Base-by-base conservation (phyloP, 2,888 invertebrate genomes). In the Amphipyra berbera region DNA sequence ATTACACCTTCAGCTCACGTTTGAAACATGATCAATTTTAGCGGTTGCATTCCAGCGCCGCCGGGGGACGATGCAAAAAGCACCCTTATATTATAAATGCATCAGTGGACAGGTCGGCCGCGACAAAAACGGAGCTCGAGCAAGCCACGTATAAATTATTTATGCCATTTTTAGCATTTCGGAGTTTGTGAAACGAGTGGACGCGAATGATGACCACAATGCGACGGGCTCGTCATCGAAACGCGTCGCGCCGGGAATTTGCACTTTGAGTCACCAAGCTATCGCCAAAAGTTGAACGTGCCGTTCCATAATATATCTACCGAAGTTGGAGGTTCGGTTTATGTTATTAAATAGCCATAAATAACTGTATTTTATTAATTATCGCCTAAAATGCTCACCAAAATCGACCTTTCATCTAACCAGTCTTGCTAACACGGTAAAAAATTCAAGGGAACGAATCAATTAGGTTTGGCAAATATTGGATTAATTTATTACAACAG, bases 41-140 rank as follows among this genome's bases (percentile, higher is more conserved):
- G 94, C 95, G 93, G 93, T 92, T 89, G 90, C 94, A 95, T 94
- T 95, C 94, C 95, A 85, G 83, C 83, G 88, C 85, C 85, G 88
- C 82, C 88, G 82, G 86, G 90, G 87, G 85, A 90, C 90, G 87
- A 79, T 87, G 92, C 94, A 94, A 95, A 94, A 95, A 94, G 93
- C 91, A 94, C 93, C 94, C 94, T 94, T 93, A 91, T 94, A 94
- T 95, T 95, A 94, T 94, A 94, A 95, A 95, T 95, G 95, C 95
- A 94, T 94, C 95, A 93, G 94, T 91, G 93, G 94, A 93, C 93
- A 94, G 93, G 93, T 90, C 92, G 91, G 88, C 79, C 88, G 90
- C 89, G 89, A 90, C 93, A 95, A 94, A 94, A 94, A 94, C 93
- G 79, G 79, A 89, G 88, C 83, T 82, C 89, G 86, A 90, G 85